Percentiles rank a stretch among this genome's conserved stretches.
These are phyloP conservation scores for Scomber japonicus DNA, from an alignment of 2,113 vertebrate genomes.

Conservation along the genomic window DNA sequence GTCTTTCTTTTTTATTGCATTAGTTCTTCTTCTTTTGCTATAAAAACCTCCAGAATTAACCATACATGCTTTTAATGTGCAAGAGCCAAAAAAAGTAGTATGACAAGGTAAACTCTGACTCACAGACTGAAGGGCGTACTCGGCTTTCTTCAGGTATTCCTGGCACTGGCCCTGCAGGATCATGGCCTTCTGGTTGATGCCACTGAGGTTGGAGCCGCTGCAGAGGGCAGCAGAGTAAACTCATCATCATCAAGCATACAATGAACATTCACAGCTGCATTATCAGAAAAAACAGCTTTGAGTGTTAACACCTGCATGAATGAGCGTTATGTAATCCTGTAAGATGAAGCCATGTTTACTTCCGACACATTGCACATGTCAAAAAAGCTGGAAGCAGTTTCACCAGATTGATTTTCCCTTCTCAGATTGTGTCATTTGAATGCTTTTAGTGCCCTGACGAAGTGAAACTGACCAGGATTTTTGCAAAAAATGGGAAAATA, in stretches of 20 bases:
- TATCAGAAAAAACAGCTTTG: background rate
- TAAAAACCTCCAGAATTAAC: background rate
- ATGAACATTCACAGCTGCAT: background rate
- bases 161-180: conserved; percentile 75
- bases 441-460: too few species aligned
- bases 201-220: conserved; percentile 44
- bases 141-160: conserved; percentile 75
- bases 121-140: conserved; percentile 74
- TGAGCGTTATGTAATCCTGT: too few species aligned
- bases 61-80: background rate
- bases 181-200: conserved; percentile 67
- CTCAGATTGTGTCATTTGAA: too few species aligned
- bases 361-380: too few species aligned
- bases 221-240: conserved; percentile 41
- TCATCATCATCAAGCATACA: background rate
- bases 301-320: too few species aligned
- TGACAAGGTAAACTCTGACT: conserved; percentile 50
- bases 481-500: too few species aligned
- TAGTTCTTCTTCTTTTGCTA: background rate
- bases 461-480: too few species aligned
- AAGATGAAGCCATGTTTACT: too few species aligned
- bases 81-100: background rate
- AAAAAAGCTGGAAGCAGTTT: too few species aligned
- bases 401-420: too few species aligned
- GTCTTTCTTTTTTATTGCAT: conserved; percentile 24